These are phyloP conservation scores for Dicyrtoma fusca DNA, from an alignment of 2,888 invertebrate genomes.

Conservation along the genomic window DNA sequence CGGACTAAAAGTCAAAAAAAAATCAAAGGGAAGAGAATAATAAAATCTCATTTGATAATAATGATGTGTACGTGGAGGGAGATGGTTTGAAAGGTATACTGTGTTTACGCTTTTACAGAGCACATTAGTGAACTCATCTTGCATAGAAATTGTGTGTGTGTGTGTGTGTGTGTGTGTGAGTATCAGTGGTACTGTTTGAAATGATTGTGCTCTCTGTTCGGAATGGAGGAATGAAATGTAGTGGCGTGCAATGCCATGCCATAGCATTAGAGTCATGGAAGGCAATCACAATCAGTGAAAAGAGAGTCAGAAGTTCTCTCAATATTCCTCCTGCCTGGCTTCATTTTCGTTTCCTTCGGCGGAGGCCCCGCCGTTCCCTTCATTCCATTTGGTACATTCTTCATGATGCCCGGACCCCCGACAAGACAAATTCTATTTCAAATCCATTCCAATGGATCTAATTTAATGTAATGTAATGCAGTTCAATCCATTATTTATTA, in stretches of 20 bases:
- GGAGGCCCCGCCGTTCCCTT: constrained; percentile 36
- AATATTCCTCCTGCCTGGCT: neutral
- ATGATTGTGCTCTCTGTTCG: constrained; percentile 6
- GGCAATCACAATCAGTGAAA: neutral
- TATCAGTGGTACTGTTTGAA: too few species aligned
- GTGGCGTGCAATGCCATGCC: too few species aligned
- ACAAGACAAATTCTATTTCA: constrained; percentile 41
- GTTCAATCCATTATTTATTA: constrained; percentile 41
- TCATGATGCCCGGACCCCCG: constrained; percentile 36
- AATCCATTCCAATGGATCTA: constrained; percentile 41
- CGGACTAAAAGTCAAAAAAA: too few species aligned
- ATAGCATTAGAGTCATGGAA: too few species aligned
- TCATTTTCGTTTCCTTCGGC: constrained; percentile 26
- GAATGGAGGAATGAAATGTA: neutral
- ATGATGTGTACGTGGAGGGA: neutral
- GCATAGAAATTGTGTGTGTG: constrained; percentile 9
- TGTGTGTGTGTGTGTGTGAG: neutral
- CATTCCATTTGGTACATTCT: constrained; percentile 35
- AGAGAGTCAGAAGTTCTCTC: neutral
- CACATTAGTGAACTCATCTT: neutral
- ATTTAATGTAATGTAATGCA: constrained; percentile 41
- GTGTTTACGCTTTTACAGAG: neutral
- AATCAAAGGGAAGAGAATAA: too few species aligned
- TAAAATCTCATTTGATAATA: too few species aligned
- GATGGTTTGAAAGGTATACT: constrained; percentile 13